These are phyloP conservation scores for Coremacera marginata DNA, from an alignment of 2,888 invertebrate species.

Conservation along the genomic window DNA sequence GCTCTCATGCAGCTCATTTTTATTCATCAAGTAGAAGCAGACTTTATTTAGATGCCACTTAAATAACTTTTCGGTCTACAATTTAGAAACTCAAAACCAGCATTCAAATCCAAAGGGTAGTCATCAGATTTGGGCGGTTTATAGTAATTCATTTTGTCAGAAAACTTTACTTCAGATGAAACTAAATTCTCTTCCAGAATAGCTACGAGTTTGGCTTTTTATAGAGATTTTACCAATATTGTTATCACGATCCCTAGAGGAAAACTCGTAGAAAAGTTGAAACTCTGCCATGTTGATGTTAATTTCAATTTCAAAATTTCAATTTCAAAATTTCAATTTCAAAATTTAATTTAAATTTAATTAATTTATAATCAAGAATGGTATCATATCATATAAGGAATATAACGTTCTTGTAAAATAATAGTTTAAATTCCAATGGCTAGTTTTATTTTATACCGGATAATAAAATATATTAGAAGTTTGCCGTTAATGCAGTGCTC, in stretches of 20 bases:
- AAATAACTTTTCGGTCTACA: neutral
- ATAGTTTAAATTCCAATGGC: no score
- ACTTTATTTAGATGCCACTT: constrained; percentile 1
- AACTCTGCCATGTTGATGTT: constrained; percentile 12
- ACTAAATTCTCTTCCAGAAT: neutral
- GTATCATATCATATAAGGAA: no score
- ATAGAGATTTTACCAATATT: neutral
- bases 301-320: neutral
- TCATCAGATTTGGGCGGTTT: neutral
- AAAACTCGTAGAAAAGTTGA: constrained; percentile 1
- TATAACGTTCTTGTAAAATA: no score
- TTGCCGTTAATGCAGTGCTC: no score
- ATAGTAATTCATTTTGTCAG: constrained; percentile 5
- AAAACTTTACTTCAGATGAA: neutral
- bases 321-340: neutral
- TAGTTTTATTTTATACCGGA: no score
- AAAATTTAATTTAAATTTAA: no score
- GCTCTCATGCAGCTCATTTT: neutral
- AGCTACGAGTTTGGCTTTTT: neutral
- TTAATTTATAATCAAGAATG: no score
- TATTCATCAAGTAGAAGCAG: neutral
- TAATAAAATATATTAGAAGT: no score
- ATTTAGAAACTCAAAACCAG: neutral
- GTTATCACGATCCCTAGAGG: neutral
- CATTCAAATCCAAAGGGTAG: constrained; percentile 26